Conservation (phyloP, 1,140 invertebrate genomes). For the Daktulosphaira vitifoliae region DNA sequence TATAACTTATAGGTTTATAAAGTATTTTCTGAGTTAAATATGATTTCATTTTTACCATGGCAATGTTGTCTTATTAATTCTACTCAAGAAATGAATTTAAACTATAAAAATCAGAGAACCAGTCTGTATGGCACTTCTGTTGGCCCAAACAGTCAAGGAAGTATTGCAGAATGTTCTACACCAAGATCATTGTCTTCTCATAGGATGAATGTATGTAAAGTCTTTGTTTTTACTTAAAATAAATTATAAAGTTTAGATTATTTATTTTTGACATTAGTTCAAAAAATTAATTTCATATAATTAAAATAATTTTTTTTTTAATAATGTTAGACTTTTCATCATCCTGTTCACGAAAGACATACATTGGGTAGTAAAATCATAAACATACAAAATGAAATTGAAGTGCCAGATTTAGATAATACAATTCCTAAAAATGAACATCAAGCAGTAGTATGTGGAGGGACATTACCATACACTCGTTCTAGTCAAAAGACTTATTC, state of each 20-base stretch:
- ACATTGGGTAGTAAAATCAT: neutral
- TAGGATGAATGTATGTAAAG: slow-evolving; percentile 22
- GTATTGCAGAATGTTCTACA: slow-evolving; percentile 19
- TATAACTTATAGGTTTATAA: slow-evolving; percentile 19
- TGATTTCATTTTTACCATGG: slow-evolving; percentile 29
- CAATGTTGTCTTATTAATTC: slow-evolving; percentile 25
- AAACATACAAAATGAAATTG: slow-evolving; percentile 25
- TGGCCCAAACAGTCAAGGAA: slow-evolving; percentile 27
- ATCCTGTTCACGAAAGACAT: slow-evolving; percentile 14
- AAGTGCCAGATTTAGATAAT: neutral
- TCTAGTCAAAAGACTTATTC: slow-evolving; percentile 26
- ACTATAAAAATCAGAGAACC: slow-evolving; percentile 29
- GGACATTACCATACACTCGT: slow-evolving; percentile 18
- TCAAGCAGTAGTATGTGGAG: slow-evolving; percentile 6
- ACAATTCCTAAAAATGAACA: neutral
- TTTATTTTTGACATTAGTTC: no score
- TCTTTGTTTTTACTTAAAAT: neutral
- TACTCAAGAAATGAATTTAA: slow-evolving; percentile 24
- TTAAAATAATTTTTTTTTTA: neutral
- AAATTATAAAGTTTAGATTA: no score
- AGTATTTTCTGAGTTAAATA: slow-evolving; percentile 19
- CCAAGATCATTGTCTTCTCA: slow-evolving; percentile 23
- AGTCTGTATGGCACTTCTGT: slow-evolving; percentile 27
- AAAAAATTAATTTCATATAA: no score
- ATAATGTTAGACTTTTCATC: slow-evolving; percentile 11